Conservation (phyloP, 2,888 invertebrate genomes). For the Chloromyia formosa region DNA sequence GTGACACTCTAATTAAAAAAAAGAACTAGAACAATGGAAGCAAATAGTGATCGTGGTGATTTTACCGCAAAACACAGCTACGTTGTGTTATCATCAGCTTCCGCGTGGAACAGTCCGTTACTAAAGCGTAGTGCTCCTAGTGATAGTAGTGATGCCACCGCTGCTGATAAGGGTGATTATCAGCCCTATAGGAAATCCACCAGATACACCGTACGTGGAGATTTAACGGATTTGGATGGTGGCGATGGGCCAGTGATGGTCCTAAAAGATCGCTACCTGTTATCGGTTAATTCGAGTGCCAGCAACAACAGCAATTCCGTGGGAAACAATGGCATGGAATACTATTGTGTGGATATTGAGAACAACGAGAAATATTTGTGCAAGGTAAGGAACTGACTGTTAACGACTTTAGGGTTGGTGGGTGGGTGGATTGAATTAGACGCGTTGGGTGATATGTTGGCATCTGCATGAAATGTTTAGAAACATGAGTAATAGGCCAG, state of each 20-base stretch:
- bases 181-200: conserved; percentile 19
- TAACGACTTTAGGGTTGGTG: neutral
- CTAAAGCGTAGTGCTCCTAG: neutral
- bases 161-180: conserved; percentile 33
- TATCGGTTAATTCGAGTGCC: conserved; percentile 67
- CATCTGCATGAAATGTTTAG: neutral
- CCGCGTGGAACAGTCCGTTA: conserved; percentile 17
- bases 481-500: no score
- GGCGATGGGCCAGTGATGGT: conserved; percentile 60
- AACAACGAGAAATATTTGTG: conserved; percentile 88
- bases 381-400: conserved; percentile 71
- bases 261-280: conserved; percentile 84
- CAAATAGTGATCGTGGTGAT: conserved; percentile 33
- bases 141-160: neutral
- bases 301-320: neutral
- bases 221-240: conserved; percentile 33
- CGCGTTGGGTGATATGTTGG: no score
- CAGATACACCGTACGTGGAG: neutral
- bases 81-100: neutral
- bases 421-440: neutral
- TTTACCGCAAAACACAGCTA: neutral
- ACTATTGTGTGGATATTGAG: conserved; percentile 84
- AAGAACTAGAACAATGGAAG: conserved; percentile 39
- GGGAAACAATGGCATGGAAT: conserved; percentile 65
- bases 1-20: no score